Base-by-base conservation (phyloP, 2,113 vertebrate genomes). In the Hypanus sabinus region DNA sequence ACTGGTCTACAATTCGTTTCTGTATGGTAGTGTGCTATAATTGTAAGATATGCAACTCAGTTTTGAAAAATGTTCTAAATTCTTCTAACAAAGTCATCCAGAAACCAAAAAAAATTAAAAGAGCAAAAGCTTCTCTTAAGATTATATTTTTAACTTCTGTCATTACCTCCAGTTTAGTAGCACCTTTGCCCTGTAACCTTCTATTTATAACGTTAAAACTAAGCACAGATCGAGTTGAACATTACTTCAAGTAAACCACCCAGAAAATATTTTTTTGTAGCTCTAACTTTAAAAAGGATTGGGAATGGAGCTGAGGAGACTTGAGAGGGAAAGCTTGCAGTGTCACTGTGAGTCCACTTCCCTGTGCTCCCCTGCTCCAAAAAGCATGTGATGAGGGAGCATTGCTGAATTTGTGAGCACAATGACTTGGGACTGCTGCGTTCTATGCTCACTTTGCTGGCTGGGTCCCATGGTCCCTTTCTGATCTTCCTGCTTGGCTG, bases 361-460 rank as follows among this genome's bases (percentile, higher is more conserved):
- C 38, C 70, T 46, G 36, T 16, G 38, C 33, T 93, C 91, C 12
- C 91, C 91, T 75, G 20, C 91, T 93, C 38, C 22, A 24, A 93
- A 93, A 20, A 93, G 33, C 91, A 93, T 30, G 38, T 71, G 91
- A 70, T 65, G 73, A 33, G 91, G 68, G 73, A 93, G 70, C 91
- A 73, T 14, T 33, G 33, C 91, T 36, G 94, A 90, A 80, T 95
- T 95, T 94, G 94, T 95, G 87, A 98, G 95, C 65, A 98, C 96
- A 95, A 98, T 97, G 76, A 98, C 96, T 27, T 97, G 97, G 0
- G 97, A 96, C 0, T 96, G 96, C 94, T 97, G 94, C 93, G 88
- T 95, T 96, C 94, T 96, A 96, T 2, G 93, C 88, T 73, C 94
- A 94, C 38, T 95, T 83, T 33, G 93, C 94, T 76, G 96, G 85